Conservation (phyloP, 2,888 invertebrate species). For the Heteromurus nitidus region DNA sequence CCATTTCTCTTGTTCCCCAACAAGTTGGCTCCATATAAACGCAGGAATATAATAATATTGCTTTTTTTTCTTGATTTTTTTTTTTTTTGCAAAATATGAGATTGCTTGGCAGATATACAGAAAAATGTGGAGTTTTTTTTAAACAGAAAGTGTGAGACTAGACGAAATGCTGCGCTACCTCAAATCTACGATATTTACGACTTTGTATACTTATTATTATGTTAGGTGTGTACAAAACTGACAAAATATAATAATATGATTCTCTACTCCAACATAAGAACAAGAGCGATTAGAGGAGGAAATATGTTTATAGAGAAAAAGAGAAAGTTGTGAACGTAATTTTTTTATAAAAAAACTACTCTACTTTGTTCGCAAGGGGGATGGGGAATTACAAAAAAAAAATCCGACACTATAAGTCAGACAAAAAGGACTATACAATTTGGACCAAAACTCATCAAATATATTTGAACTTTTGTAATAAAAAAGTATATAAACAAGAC, state of each 20-base stretch:
- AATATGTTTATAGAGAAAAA: conserved; percentile 37
- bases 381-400: conserved; percentile 56
- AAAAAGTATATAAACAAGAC: conserved; percentile 33
- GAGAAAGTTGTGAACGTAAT: conserved; percentile 19
- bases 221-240: conserved; percentile 50
- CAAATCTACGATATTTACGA: conserved; percentile 48
- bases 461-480: conserved; percentile 34
- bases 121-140: no score
- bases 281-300: conserved; percentile 30
- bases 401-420: conserved; percentile 43
- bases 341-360: conserved; percentile 37
- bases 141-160: no score
- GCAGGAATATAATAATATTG: no score
- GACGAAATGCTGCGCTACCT: conserved; percentile 47
- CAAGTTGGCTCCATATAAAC: no score
- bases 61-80: no score
- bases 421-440: conserved; percentile 16
- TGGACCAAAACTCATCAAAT: conserved; percentile 44
- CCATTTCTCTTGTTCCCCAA: no score
- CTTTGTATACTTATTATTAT: conserved; percentile 35
- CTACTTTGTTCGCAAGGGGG: conserved; percentile 63
- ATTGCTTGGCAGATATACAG: no score
- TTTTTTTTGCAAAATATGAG: no score
- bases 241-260: conserved; percentile 49
- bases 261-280: conserved; percentile 59